Base-by-base conservation (phyloP, 2,113 vertebrate genomes). In the Bufo gargarizans region DNA sequence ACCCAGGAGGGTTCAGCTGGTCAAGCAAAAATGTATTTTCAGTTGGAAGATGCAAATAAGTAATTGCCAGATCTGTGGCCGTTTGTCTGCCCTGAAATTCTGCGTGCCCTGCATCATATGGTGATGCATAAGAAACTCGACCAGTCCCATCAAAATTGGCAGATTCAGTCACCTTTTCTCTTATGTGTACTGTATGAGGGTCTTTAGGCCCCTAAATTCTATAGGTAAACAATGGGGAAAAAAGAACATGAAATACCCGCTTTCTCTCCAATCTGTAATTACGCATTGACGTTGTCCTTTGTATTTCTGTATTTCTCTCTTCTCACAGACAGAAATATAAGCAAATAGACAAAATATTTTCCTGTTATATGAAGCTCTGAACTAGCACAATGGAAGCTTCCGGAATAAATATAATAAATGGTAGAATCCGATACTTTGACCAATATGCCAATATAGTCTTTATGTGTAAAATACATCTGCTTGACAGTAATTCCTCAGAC, bases 351-450 rank as follows among this genome's bases (percentile, higher is more conserved):
- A 17, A 11, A 81, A 59, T 81, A 61, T 59, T 43, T 81, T 81
- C 56, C 78, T 45, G 78, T 8, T 33, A 43, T 14, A 33, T 79
- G 53, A 55, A 12, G 50, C 77, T 56, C 53, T 58, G 77, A 79
- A 58, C 53, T 13, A 33, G 53, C 20, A 65, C 63, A 49, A 76
- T 22, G 55, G 16, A 55, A 67, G 17, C 50, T 81, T 84, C 92
- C 79, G 58, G 53, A 89, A 33, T 87, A 89, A 86, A 83, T 88
- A 53, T 10, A 77, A 88, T 82, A 86, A 92, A 87, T 91, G 84
- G 65, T n/a, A 63, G 86, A 91, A 92, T 91, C 85, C 11, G 78
- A 93, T 88, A 90, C 85, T n/a, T 87, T 86, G 90, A 91, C 92
- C 63, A 91, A 83, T 87, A 49, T 69, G 82, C 74, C 89, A 84